phyloP scores from a whole-genome alignment of 1,140 invertebrate species.

The Orchesella cincta region DNA sequence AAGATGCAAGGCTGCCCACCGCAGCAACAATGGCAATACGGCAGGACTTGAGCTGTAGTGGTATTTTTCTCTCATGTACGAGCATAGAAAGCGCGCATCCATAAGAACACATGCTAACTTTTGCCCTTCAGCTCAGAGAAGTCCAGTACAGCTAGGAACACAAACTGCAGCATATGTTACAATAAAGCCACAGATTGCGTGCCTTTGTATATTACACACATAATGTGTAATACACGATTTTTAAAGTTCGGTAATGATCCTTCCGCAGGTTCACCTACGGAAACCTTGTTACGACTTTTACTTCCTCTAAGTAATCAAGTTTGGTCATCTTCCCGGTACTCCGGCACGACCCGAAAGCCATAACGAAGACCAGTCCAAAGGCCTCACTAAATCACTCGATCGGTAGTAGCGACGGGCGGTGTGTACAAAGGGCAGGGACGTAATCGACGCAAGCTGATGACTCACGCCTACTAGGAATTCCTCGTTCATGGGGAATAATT shows the following conservation, averaged over 20 bases:
- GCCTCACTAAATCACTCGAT: constrained; percentile 79
- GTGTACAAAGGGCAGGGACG: constrained; percentile 86
- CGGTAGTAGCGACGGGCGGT: constrained; percentile 88
- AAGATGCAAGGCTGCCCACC: too few relatives aligned
- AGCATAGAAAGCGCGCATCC: too few relatives aligned
- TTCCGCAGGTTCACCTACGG: constrained; percentile 84
- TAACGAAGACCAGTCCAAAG: constrained; percentile 65
- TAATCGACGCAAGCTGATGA: constrained; percentile 83
- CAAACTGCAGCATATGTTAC: too few relatives aligned
- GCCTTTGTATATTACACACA: too few relatives aligned
- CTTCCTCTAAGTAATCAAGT: constrained; percentile 77
- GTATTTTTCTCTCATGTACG: too few relatives aligned
- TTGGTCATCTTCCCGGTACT: constrained; percentile 67
- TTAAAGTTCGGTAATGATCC: constrained; percentile 65
- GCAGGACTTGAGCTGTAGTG: too few relatives aligned
- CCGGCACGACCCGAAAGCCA: constrained; percentile 58
- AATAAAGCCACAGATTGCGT: too few relatives aligned
- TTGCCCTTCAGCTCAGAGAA: too few relatives aligned
- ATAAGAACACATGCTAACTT: too few relatives aligned
- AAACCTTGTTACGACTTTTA: constrained; percentile 87
- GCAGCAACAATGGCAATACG: too few relatives aligned
- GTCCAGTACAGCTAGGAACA: too few relatives aligned
- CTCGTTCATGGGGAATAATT: constrained; percentile 81
- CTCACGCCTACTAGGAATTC: constrained; percentile 84
- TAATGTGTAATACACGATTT: too few relatives aligned